Conservation (phyloP, 1,140 invertebrate species). For the Heliconius eleuchia region DNA sequence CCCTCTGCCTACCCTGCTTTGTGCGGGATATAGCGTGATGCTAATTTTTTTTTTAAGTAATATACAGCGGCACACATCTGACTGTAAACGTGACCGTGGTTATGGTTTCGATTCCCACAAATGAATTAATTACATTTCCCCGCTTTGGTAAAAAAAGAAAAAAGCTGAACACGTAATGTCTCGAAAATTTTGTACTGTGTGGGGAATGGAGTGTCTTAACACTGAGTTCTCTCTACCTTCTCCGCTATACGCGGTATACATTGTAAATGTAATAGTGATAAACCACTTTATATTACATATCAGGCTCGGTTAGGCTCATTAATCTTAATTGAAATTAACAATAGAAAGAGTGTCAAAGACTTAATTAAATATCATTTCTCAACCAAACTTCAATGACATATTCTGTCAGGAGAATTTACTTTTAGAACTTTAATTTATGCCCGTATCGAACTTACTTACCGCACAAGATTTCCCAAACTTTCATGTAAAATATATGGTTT, state of each 20-base stretch:
- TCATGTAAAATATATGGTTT: neutral
- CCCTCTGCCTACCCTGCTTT: too few species aligned
- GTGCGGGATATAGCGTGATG: too few species aligned
- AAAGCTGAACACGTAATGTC: too few species aligned
- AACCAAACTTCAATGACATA: constrained; percentile 34
- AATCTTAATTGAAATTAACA: neutral
- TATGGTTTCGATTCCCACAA: too few species aligned
- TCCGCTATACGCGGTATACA: neutral
- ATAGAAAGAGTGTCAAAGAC: neutral
- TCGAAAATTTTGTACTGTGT: neutral
- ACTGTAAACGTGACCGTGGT: too few species aligned
- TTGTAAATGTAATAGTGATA: neutral
- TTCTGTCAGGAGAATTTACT: constrained; percentile 39
- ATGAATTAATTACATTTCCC: too few species aligned
- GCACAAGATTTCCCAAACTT: constrained; percentile 36
- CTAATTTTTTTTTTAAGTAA: too few species aligned
- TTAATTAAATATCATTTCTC: constrained; percentile 37
- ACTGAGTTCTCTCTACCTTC: neutral
- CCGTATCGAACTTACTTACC: constrained; percentile 37
- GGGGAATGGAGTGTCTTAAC: neutral
- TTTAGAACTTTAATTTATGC: constrained; percentile 30
- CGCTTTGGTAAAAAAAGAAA: too few species aligned
- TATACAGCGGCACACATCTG: too few species aligned
- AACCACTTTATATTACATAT: too few species aligned
- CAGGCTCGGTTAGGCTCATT: too few species aligned